phyloP scores from a whole-genome alignment of 2,113 vertebrate species.

The Leiothrix lutea region DNA sequence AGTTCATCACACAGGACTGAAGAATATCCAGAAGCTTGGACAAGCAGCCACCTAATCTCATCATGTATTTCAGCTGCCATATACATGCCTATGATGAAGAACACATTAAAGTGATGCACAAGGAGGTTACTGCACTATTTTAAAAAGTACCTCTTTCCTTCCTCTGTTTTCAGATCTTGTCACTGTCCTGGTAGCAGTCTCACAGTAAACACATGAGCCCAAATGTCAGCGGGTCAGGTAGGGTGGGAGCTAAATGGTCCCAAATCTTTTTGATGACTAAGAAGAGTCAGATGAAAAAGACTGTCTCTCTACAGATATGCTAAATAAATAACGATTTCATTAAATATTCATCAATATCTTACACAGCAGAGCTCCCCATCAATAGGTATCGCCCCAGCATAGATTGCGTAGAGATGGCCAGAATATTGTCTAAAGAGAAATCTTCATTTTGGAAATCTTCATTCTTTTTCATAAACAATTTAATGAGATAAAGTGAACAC shows the following conservation, averaged over 20 bases:
- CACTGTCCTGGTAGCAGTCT: neutral
- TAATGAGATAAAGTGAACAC: neutral
- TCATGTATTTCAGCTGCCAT: neutral
- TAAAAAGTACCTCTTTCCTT: neutral
- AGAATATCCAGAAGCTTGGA: neutral
- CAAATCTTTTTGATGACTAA: neutral
- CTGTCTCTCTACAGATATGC: neutral
- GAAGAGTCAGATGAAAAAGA: neutral
- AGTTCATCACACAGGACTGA: neutral
- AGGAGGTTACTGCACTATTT: neutral
- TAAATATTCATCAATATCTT: constrained; percentile 23
- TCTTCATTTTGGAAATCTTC: neutral
- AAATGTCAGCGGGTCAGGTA: neutral
- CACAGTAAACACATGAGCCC: neutral
- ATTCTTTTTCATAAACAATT: neutral
- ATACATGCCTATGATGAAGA: neutral
- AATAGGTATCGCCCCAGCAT: neutral
- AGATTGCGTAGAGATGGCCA: neutral
- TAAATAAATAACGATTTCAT: constrained; percentile 33
- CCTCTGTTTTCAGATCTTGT: neutral
- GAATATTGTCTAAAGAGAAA: neutral
- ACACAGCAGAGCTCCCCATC: neutral
- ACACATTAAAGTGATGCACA: neutral
- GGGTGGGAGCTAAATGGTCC: neutral
- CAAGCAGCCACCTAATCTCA: neutral